A percentile compares a stretch with the other conserved stretches of the same genome.
phyloP scores from a whole-genome alignment of 2,113 vertebrate genomes.

The Chrysemys picta region DNA sequence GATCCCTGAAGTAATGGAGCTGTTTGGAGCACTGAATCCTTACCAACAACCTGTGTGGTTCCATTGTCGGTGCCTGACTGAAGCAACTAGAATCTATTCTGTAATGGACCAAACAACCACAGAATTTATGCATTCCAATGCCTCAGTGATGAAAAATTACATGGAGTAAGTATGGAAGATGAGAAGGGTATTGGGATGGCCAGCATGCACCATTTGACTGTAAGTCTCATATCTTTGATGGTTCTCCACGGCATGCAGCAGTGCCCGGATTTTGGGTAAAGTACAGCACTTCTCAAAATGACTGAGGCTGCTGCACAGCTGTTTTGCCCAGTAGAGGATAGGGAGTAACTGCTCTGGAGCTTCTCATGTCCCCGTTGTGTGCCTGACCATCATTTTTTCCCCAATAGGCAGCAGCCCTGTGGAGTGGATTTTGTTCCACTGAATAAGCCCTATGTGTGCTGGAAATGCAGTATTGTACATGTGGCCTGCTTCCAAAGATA shows the following conservation, averaged over 20 bases:
- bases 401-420: background rate
- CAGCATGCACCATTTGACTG: background rate
- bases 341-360: background rate
- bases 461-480: background rate
- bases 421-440: background rate
- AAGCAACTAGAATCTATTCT: background rate
- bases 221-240: background rate
- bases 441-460: background rate
- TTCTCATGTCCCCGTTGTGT: background rate
- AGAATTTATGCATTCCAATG: background rate
- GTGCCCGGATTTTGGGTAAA: background rate
- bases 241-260: background rate
- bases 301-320: background rate
- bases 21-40: background rate
- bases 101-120: background rate
- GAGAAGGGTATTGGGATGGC: background rate
- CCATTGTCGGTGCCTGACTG: background rate
- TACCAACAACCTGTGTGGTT: background rate
- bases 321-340: background rate
- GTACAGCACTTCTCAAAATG: background rate
- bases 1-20: background rate
- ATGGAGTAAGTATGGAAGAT: background rate
- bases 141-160: background rate
- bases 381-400: background rate
- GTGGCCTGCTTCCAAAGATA: background rate